Base-by-base conservation (phyloP, 2,113 vertebrate species). In the Willisornis vidua region DNA sequence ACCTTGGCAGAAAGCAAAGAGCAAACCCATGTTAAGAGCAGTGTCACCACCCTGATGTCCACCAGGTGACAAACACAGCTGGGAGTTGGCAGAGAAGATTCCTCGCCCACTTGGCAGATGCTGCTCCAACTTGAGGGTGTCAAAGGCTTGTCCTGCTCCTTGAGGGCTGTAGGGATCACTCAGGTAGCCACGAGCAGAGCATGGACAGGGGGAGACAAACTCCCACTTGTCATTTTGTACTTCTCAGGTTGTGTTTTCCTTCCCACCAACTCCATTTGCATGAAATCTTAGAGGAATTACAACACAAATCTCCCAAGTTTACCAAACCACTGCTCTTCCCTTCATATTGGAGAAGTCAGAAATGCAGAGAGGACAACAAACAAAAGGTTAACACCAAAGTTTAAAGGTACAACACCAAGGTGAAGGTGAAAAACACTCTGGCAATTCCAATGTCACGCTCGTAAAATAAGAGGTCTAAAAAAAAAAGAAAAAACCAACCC, bases 331-430 rank as follows among this genome's bases (percentile, higher is more conserved):
- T 14, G 29, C 6, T 51, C 26, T 48, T 35, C n/a, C 76, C 51
- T 78, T 63, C 49, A 7, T 3, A 45, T 65, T 11, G 33, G 51
- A 72, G 59, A 28, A 9, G 59, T 39, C 12, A 20, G 87, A 57
- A 48, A 68, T 3, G 26, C 0, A 0, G 73, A 41, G 18, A 73
- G 13, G 51, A n/a, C 22, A 37, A 10, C 7, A 29, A 87, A 1
- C 59, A 55, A 85, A 85, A 88, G 70, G 26, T 1, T 43, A 37
- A 29, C 29, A 35, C 26, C 43, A 9, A 57, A 33, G 26, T 23
- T 80, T 67, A 80, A 58, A 72, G 58, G 25, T 4, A n/a, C 51
- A 31, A 12, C 3, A 31, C 20, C 75, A 28, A 81, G 51, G 79
- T 48, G 79, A 91, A 70, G 71, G 29, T 66, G 83, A 70, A 77